Percentiles rank a stretch among this genome's conserved stretches.
Evolutionary conservation across 2,797 vertebrate genomes (phyloP).

Genomic region (Coregonus sp.): DNA sequence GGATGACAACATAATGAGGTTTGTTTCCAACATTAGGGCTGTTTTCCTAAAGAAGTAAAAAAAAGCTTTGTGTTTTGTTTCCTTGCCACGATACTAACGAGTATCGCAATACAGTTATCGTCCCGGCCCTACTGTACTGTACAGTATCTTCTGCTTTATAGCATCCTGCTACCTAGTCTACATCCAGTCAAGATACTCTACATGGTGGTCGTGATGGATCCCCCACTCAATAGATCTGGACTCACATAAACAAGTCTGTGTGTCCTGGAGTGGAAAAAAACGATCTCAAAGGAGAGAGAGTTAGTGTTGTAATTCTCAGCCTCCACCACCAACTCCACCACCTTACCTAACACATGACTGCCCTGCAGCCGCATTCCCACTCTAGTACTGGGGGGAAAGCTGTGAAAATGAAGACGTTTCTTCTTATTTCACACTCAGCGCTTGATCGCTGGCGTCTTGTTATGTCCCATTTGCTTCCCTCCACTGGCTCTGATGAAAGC

Average conservation of each 20-base stretch:
- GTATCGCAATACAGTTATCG: no score
- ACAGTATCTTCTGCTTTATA: conserved; percentile 25
- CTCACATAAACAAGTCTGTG: conserved; percentile 34
- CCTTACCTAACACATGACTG: conserved; percentile 69
- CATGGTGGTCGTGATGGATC: conserved; percentile 6
- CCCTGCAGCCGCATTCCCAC: conserved; percentile 46
- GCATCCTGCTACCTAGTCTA: not conserved
- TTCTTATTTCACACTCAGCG: conserved; percentile 76
- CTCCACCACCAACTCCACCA: conserved; percentile 23
- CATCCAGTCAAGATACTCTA: not conserved
- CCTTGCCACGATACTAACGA: not conserved
- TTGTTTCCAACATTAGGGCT: no score
- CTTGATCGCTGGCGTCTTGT: conserved; percentile 82
- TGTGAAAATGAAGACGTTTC: conserved; percentile 84
- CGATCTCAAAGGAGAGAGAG: conserved; percentile 23
- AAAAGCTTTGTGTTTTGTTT: not conserved
- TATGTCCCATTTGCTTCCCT: conserved; percentile 80
- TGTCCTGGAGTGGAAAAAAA: conserved; percentile 26
- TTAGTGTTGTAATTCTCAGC: conserved; percentile 39
- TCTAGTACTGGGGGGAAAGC: conserved; percentile 49
- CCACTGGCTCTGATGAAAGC: conserved; percentile 77
- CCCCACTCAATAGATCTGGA: conserved; percentile 21
- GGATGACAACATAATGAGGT: no score
- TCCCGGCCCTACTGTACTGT: conserved; percentile 10
- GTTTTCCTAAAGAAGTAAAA: not conserved